These are phyloP conservation scores for Condylostylus longicornis DNA, from an alignment of 1,140 invertebrate genomes.

Conservation along the genomic window DNA sequence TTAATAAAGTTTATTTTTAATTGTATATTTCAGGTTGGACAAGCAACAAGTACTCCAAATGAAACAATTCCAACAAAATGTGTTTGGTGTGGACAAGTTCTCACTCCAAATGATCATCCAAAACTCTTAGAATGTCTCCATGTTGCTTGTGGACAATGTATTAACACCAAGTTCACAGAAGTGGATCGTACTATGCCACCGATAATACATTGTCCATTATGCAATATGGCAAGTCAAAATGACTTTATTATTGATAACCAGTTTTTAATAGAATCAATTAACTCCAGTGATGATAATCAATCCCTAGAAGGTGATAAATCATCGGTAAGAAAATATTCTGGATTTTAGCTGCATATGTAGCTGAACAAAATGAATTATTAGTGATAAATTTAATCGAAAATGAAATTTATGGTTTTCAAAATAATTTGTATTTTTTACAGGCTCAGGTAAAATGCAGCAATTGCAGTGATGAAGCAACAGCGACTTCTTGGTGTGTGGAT, in stretches of 20 bases:
- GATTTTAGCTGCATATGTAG: too few relatives aligned
- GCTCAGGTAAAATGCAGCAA: conserved; percentile 48
- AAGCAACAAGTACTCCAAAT: conserved; percentile 23
- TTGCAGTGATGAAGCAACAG: conserved; percentile 65
- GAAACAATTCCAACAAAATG: conserved; percentile 36
- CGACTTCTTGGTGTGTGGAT: conserved; percentile 73
- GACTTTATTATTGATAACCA: conserved; percentile 58
- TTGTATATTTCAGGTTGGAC: conserved; percentile 18
- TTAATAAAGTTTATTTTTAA: conserved; percentile 2
- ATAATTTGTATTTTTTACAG: not conserved
- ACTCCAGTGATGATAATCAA: conserved; percentile 18
- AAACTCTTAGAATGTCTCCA: conserved; percentile 77
- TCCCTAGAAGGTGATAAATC: too few relatives aligned
- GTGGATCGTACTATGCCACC: conserved; percentile 35
- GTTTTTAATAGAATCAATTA: conserved; percentile 47
- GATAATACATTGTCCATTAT: conserved; percentile 39
- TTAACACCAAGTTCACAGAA: conserved; percentile 52
- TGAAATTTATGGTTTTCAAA: not conserved
- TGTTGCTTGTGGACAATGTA: conserved; percentile 61
- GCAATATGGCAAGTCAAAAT: conserved; percentile 43
- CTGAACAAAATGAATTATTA: too few relatives aligned
- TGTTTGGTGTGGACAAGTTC: conserved; percentile 49
- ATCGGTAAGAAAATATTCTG: too few relatives aligned
- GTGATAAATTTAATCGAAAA: too few relatives aligned
- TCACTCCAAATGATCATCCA: conserved; percentile 45